Evolutionary conservation across 2,113 vertebrate genomes (phyloP).

Genomic region (Mohoua ochrocephala): DNA sequence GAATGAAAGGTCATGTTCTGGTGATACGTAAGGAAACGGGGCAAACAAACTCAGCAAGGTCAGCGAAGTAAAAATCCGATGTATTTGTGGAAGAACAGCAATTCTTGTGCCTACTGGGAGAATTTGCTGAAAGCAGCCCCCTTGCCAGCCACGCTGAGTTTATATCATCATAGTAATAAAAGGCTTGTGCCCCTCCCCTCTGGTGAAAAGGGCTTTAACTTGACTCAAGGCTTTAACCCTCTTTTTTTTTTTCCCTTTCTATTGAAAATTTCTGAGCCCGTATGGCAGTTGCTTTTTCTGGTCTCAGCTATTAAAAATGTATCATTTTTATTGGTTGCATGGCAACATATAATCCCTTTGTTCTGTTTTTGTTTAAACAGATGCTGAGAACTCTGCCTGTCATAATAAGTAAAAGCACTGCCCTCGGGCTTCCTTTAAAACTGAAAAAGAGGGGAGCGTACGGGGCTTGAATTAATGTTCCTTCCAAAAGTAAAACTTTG

Average conservation of each 20-base stretch:
- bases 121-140: not conserved
- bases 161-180: not conserved
- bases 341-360: slow-evolving; percentile 55
- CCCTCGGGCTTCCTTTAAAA: slow-evolving; percentile 17
- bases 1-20: not conserved
- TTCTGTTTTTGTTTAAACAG: slow-evolving; percentile 60
- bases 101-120: not conserved
- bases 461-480: not conserved
- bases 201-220: not conserved
- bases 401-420: slow-evolving; percentile 25
- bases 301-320: slow-evolving; percentile 39
- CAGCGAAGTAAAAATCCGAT: not conserved
- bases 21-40: not conserved
- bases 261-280: not conserved
- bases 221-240: not conserved
- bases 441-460: not conserved
- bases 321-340: slow-evolving; percentile 53
- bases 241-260: not conserved
- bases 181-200: not conserved
- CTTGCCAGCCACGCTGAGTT: not conserved
- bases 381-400: slow-evolving; percentile 38
- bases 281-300: not conserved
- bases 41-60: not conserved
- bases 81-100: not conserved
- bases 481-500: not conserved